Evolutionary conservation across 2,797 vertebrate species (phyloP).

Genomic region (Manis crassicaudata): DNA sequence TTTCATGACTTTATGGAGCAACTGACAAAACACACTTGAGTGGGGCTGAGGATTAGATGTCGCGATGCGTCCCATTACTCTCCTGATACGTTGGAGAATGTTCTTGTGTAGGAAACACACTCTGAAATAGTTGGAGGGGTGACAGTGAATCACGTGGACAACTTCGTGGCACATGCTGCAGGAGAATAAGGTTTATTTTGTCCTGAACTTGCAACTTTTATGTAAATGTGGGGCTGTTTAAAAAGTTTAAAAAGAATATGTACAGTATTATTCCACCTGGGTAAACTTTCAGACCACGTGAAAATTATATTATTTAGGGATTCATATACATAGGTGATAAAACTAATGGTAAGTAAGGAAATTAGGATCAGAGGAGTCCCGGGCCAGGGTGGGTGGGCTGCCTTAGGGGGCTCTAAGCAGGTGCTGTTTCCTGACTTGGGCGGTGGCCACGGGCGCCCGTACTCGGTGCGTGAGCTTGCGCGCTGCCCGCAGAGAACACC

Average conservation of each 20-base stretch:
- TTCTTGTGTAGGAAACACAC: neutral
- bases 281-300: neutral
- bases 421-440: neutral
- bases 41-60: neutral
- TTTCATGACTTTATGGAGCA: neutral
- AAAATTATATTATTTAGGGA: neutral
- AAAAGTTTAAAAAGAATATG: neutral
- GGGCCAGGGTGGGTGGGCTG: neutral
- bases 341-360: neutral
- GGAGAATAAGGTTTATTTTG: neutral
- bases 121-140: neutral
- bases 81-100: neutral
- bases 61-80: rapidly evolving
- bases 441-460: neutral
- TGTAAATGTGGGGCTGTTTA: neutral
- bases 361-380: neutral
- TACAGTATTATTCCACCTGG: neutral
- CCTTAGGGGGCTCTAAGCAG: rapidly evolving
- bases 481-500: neutral
- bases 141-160: neutral
- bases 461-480: rapidly evolving
- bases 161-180: too few species aligned
- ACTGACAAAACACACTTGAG: too few species aligned
- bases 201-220: neutral
- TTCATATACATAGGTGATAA: rapidly evolving